Percentiles rank a stretch among this genome's conserved stretches.
Conservation (phyloP, 2,797 vertebrate genomes). For the Coreius guichenoti region DNA sequence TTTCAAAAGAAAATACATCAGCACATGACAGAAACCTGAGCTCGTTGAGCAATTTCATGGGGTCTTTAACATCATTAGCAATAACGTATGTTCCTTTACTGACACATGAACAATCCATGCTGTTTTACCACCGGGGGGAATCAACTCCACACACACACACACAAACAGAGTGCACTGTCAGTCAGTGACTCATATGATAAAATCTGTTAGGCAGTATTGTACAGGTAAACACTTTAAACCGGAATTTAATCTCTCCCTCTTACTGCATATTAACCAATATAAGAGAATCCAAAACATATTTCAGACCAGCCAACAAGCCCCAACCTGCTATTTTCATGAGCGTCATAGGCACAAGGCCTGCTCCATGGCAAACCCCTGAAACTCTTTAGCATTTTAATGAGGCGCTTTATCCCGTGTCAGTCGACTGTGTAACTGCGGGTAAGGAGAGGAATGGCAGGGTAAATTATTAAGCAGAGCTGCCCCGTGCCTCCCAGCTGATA, state of each 20-base stretch:
- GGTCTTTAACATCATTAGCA: constrained; percentile 13
- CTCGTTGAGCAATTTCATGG: constrained; percentile 10
- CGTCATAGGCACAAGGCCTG: neutral
- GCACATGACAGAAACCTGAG: neutral
- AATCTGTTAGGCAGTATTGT: neutral
- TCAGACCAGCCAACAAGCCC: neutral
- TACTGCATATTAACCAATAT: neutral
- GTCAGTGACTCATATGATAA: neutral
- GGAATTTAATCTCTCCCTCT: neutral
- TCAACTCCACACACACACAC: neutral
- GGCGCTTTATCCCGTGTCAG: constrained; percentile 72
- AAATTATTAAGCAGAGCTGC: constrained; percentile 54
- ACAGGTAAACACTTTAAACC: neutral
- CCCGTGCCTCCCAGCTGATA: constrained; percentile 51
- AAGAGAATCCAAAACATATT: constrained; percentile 16
- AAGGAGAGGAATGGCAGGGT: constrained; percentile 22
- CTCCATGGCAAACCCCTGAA: constrained; percentile 47
- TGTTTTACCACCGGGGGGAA: constrained; percentile 4
- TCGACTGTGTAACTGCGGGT: constrained; percentile 60
- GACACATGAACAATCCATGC: neutral
- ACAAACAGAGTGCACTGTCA: neutral
- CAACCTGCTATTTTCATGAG: constrained; percentile 6
- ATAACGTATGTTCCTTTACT: neutral
- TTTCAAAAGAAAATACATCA: constrained; percentile 3
- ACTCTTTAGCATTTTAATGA: constrained; percentile 67